Conservation (phyloP, 2,113 vertebrate species). For the Pangasianodon gigas region DNA sequence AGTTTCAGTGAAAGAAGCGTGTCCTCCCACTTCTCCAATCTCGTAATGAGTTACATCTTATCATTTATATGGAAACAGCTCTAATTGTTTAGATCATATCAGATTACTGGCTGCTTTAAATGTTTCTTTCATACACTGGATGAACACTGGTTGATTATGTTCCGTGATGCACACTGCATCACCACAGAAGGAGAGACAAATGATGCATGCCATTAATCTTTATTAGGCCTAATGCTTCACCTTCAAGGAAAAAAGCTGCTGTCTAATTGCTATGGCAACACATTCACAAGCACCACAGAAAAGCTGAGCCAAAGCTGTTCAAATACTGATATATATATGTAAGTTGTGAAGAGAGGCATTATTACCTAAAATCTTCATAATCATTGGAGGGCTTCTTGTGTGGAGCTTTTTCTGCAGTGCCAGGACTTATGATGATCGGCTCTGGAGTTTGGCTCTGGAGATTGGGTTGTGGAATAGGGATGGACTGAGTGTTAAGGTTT, state of each 20-base stretch:
- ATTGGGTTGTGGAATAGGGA: slow-evolving; percentile 45
- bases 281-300: neutral
- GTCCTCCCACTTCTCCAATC: neutral
- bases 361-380: slow-evolving; percentile 73
- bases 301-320: neutral
- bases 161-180: neutral
- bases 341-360: neutral
- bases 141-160: neutral
- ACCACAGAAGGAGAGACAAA: neutral
- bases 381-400: slow-evolving; percentile 57
- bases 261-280: slow-evolving; percentile 29
- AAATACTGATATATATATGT: neutral
- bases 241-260: neutral
- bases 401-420: slow-evolving; percentile 41
- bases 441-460: slow-evolving; percentile 55
- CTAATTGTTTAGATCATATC: neutral
- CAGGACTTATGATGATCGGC: slow-evolving; percentile 49
- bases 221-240: neutral
- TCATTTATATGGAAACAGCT: neutral
- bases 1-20: neutral
- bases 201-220: neutral
- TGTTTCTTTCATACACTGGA: neutral
- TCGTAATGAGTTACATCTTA: neutral
- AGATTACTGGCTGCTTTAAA: neutral
- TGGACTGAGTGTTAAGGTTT: neutral